These are phyloP conservation scores for Aphelocoma californica DNA, from an alignment of 2,797 vertebrate genomes.

Conservation along the genomic window DNA sequence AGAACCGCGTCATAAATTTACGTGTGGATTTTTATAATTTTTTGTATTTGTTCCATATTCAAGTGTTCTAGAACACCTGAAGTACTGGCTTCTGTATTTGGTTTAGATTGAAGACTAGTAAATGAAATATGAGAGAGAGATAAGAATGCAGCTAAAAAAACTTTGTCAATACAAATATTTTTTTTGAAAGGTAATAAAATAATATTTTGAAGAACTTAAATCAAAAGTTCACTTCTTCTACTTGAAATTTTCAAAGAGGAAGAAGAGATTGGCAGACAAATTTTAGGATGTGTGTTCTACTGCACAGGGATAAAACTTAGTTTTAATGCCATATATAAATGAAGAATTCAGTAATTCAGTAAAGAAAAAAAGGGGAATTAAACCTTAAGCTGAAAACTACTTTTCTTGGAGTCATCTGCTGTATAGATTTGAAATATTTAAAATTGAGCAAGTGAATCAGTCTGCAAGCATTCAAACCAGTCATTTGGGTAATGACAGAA, in stretches of 20 bases:
- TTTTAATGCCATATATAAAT: background rate
- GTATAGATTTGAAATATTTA: background rate
- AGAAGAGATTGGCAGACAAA: background rate
- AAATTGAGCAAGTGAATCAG: background rate
- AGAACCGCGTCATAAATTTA: background rate
- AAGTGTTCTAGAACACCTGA: background rate
- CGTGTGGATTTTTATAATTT: background rate
- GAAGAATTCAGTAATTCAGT: background rate
- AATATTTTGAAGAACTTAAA: background rate
- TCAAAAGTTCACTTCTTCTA: background rate
- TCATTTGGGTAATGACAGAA: background rate
- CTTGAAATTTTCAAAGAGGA: background rate
- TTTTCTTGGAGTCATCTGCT: background rate
- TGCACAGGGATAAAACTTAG: background rate
- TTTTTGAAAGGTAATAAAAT: background rate
- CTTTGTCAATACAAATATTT: background rate
- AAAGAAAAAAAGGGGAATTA: background rate
- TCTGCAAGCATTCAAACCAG: background rate
- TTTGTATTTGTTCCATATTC: background rate
- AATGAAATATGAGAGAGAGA: background rate
- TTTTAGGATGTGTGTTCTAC: background rate
- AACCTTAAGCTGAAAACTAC: background rate
- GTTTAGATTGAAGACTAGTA: background rate
- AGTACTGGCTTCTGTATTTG: background rate
- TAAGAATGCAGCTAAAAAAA: background rate